phyloP scores from a whole-genome alignment of 1,140 invertebrate species.

The Spodoptera litura region DNA sequence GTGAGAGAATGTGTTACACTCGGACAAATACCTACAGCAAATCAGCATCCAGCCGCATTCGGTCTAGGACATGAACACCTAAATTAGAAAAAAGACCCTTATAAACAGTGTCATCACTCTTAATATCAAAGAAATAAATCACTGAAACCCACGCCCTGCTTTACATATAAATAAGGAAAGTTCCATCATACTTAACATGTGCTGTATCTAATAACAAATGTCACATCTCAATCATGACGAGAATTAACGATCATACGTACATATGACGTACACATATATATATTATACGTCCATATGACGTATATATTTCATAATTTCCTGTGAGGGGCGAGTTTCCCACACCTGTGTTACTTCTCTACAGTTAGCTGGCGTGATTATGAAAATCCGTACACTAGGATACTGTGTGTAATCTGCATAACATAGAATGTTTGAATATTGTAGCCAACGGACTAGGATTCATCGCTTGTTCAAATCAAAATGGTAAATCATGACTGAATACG shows the following conservation, averaged over 20 bases:
- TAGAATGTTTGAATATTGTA: conserved; percentile 43
- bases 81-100: too few species aligned
- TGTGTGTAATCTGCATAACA: conserved; percentile 50
- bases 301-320: conserved; percentile 37
- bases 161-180: too few species aligned
- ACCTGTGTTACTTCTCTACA: conserved; percentile 49
- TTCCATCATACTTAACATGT: too few species aligned
- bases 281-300: too few species aligned
- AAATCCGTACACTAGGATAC: conserved; percentile 47
- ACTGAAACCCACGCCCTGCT: too few species aligned
- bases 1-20: too few species aligned
- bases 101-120: too few species aligned
- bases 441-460: conserved; percentile 16
- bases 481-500: neutral
- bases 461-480: conserved; percentile 38
- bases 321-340: conserved; percentile 49
- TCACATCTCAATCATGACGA: conserved; percentile 22
- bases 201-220: neutral
- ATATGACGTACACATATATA: conserved; percentile 15
- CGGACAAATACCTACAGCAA: too few species aligned
- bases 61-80: too few species aligned
- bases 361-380: conserved; percentile 52
- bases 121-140: too few species aligned
- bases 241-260: conserved; percentile 28
- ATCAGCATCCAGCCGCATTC: too few species aligned